Conservation (phyloP, 1,140 invertebrate genomes). For the Cephus cinctus region DNA sequence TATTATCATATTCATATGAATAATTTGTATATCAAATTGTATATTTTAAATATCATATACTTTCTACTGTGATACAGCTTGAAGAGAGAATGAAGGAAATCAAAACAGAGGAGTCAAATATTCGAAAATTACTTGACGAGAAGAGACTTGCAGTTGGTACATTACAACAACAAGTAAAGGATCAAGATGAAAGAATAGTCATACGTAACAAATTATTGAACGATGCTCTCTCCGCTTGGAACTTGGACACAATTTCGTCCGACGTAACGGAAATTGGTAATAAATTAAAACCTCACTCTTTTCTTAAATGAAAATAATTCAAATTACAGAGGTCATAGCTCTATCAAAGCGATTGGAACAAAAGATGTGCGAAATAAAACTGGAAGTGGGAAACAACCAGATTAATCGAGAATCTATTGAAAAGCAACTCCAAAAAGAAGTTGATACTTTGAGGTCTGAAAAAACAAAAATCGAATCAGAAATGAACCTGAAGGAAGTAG, state of each 20-base stretch:
- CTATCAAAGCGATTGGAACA: conserved; percentile 42
- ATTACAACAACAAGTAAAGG: conserved; percentile 37
- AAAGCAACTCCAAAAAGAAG: conserved; percentile 50
- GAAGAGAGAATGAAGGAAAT: conserved; percentile 19
- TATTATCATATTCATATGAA: not conserved
- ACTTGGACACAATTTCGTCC: conserved; percentile 22
- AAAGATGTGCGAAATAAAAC: conserved; percentile 47
- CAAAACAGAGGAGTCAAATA: conserved; percentile 2
- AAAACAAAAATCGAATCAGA: conserved; percentile 51
- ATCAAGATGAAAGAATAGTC: conserved; percentile 27
- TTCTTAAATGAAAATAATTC: conserved; percentile 8
- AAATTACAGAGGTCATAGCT: conserved; percentile 29
- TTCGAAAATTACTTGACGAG: conserved; percentile 25
- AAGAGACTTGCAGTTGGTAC: conserved; percentile 34
- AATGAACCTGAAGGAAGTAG: conserved; percentile 54
- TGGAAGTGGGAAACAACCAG: conserved; percentile 47
- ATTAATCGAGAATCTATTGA: conserved; percentile 49
- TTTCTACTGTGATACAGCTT: conserved; percentile 13
- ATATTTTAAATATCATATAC: not conserved
- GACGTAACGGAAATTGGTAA: conserved; percentile 34
- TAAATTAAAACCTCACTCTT: conserved; percentile 5
- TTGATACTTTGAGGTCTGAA: conserved; percentile 52
- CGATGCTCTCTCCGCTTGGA: conserved; percentile 28
- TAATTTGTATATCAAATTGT: too few species aligned
- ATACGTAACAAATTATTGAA: conserved; percentile 37